Percentiles rank a stretch among this genome's conserved stretches.
Evolutionary conservation across 2,888 invertebrate genomes (phyloP).

Genomic region (Watsonalla binaria): DNA sequence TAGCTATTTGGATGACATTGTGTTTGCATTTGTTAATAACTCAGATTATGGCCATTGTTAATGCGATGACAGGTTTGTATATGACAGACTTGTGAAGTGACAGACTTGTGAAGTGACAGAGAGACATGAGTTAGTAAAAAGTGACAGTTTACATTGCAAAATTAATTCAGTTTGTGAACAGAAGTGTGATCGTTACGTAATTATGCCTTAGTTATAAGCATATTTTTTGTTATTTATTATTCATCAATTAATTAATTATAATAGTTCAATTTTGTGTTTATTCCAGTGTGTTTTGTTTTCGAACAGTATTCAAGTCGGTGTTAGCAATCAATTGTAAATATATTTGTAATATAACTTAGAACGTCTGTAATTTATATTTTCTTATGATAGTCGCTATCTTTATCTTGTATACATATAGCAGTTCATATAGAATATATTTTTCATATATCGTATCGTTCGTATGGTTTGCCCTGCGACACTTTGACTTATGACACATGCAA

Average conservation of each 20-base stretch:
- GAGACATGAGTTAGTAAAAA: too few relatives aligned
- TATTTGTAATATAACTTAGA: constrained; percentile 20
- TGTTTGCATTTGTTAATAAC: too few relatives aligned
- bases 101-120: too few relatives aligned
- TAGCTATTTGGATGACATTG: too few relatives aligned
- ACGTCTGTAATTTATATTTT: constrained; percentile 65
- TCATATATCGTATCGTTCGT: constrained; percentile 34
- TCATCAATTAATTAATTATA: constrained; percentile 14
- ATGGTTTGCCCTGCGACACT: constrained; percentile 30
- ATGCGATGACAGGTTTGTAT: too few relatives aligned
- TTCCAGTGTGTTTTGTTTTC: constrained; percentile 42
- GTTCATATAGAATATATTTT: constrained; percentile 65
- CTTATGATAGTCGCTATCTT: constrained; percentile 54
- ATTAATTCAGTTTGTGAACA: too few relatives aligned
- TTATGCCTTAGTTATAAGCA: constrained; percentile 4
- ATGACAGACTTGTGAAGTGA: too few relatives aligned
- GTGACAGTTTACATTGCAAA: too few relatives aligned
- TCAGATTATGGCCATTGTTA: too few relatives aligned
- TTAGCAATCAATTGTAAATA: constrained; percentile 56
- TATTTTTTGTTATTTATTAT: constrained; percentile 10
- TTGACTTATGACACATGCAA: constrained; percentile 66
- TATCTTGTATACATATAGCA: constrained; percentile 38
- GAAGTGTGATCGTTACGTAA: not conserved
- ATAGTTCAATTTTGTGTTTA: constrained; percentile 14
- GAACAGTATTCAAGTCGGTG: constrained; percentile 60